phyloP scores from a whole-genome alignment of 37 sponge, comb jelly and placozoan genomes.

The Agelas oroides region DNA sequence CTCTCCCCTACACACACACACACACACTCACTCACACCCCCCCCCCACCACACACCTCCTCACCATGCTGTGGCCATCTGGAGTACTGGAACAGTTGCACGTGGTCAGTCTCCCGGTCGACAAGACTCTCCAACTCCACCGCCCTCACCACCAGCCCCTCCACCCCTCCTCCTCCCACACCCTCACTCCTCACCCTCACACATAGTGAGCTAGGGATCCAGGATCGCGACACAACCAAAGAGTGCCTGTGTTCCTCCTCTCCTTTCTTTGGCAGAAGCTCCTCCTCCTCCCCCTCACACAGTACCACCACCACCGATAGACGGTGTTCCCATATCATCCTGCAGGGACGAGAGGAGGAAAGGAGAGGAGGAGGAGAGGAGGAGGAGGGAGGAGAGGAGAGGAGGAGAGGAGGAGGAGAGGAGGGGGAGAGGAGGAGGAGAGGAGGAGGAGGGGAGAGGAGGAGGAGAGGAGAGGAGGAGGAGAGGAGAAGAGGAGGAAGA shows the following conservation, averaged over 20 bases:
- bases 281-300: conserved; percentile 35
- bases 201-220: conserved; percentile 12
- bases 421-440: too few relatives aligned
- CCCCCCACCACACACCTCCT: too few relatives aligned
- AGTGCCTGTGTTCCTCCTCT: background rate
- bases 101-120: conserved; percentile 14
- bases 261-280: conserved; percentile 42
- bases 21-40: too few relatives aligned
- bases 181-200: conserved; percentile 18
- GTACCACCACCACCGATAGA: conserved; percentile 24
- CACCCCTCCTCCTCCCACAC: background rate
- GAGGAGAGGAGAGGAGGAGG: too few relatives aligned
- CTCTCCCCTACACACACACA: too few relatives aligned
- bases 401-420: too few relatives aligned
- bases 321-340: conserved; percentile 72
- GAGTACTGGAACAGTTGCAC: conserved; percentile 44
- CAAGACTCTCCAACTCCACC: conserved; percentile 17
- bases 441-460: too few relatives aligned
- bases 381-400: background rate
- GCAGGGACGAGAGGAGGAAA: background rate
- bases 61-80: conserved; percentile 45
- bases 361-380: background rate
- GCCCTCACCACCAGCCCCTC: conserved; percentile 3
- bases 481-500: too few relatives aligned
- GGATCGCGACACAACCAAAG: conserved; percentile 46